phyloP scores from a whole-genome alignment of 2,113 vertebrate species.

The Odocoileus virginianus region DNA sequence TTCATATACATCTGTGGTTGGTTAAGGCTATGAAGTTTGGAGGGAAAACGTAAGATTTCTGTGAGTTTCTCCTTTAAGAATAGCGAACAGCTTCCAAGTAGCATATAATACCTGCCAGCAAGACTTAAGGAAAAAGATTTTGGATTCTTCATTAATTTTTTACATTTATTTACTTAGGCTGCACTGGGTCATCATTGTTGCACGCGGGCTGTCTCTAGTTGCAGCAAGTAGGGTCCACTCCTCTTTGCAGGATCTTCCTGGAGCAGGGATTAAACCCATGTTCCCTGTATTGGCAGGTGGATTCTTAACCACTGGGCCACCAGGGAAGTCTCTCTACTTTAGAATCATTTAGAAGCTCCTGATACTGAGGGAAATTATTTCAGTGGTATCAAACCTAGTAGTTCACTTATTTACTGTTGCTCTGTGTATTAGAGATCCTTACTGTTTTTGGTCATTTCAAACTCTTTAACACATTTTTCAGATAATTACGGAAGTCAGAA shows the following conservation, averaged over 20 bases:
- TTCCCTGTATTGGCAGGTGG: neutral
- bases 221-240: neutral
- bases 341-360: neutral
- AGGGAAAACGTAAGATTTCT: neutral
- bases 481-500: neutral
- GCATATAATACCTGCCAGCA: neutral
- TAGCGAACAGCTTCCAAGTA: neutral
- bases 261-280: neutral
- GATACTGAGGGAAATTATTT: neutral
- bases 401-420: neutral
- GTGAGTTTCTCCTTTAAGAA: neutral
- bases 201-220: neutral
- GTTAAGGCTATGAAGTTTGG: neutral
- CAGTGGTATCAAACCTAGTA: neutral
- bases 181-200: neutral
- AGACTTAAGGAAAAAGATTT: neutral
- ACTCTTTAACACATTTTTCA: neutral
- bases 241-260: neutral
- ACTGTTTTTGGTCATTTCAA: neutral
- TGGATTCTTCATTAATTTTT: neutral
- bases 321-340: neutral
- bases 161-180: neutral
- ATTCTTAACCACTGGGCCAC: neutral
- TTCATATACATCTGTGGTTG: neutral
- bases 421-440: neutral